phyloP scores from a whole-genome alignment of 2,797 vertebrate genomes.

The Coranthus polyacanthus region DNA sequence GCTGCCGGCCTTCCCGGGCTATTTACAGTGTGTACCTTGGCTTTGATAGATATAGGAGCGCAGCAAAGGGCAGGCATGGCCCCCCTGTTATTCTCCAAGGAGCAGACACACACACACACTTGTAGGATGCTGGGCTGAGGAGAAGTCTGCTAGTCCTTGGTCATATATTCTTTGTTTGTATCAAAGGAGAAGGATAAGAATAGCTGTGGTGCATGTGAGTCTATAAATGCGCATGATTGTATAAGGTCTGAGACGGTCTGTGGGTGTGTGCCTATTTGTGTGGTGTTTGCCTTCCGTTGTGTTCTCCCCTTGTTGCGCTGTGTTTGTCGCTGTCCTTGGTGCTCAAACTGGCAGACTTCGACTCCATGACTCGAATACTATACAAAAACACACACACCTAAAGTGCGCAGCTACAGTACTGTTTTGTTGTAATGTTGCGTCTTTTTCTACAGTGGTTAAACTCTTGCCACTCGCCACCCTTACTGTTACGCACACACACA shows the following conservation, averaged over 20 bases:
- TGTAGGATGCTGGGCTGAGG: conserved; percentile 23
- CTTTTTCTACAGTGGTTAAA: conserved; percentile 13
- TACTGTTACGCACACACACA: conserved; percentile 13
- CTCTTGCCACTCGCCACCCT: conserved; percentile 1
- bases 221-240: conserved; percentile 1
- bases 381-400: conserved; percentile 15
- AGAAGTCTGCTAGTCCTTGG: conserved; percentile 19
- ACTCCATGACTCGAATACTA: conserved; percentile 39
- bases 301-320: no score
- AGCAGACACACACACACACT: conserved; percentile 36
- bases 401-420: not conserved
- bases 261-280: not conserved
- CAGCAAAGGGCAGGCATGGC: conserved; percentile 47
- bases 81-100: conserved; percentile 38
- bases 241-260: conserved; percentile 12
- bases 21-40: conserved; percentile 51
- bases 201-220: conserved; percentile 17
- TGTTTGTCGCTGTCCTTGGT: conserved; percentile 74
- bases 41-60: conserved; percentile 67
- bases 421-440: conserved; percentile 11
- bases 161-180: conserved; percentile 23
- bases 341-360: conserved; percentile 60
- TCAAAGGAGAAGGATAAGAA: conserved; percentile 31
- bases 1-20: conserved; percentile 38
- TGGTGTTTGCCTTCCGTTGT: not conserved